A percentile compares a stretch with the other conserved stretches of the same genome.
phyloP scores from a whole-genome alignment of 2,888 invertebrate genomes.

The Melanophora roralis region DNA sequence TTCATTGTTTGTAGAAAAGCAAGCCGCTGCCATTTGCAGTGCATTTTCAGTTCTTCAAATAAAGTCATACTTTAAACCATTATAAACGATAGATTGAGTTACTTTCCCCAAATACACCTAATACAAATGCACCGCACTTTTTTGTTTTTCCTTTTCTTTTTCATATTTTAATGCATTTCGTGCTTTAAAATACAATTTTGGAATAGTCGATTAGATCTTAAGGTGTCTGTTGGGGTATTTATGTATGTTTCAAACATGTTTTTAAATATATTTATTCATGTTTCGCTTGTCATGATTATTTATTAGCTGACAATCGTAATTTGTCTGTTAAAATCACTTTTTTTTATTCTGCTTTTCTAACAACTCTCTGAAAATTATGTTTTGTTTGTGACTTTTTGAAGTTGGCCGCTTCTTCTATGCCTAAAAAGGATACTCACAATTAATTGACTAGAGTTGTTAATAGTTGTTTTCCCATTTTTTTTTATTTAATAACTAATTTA shows the following conservation, averaged over 20 bases:
- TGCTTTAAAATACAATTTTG: constrained; percentile 29
- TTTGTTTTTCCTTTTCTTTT: not conserved
- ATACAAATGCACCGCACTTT: not conserved
- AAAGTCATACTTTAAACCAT: constrained; percentile 48
- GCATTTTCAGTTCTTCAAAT: constrained; percentile 30
- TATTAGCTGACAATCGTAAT: constrained; percentile 44
- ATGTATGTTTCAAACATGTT: constrained; percentile 16
- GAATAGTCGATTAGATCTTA: not conserved
- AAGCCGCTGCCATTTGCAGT: constrained; percentile 8
- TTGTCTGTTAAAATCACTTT: constrained; percentile 42
- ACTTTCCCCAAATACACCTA: constrained; percentile 35
- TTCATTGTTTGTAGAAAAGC: constrained; percentile 35
- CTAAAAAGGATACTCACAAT: constrained; percentile 19
- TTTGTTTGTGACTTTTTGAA: constrained; percentile 33
- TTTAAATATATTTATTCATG: constrained; percentile 8
- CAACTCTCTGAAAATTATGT: not conserved
- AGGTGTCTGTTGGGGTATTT: not conserved
- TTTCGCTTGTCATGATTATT: constrained; percentile 47
- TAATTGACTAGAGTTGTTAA: constrained; percentile 25
- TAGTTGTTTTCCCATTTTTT: not conserved
- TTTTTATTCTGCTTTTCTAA: constrained; percentile 27
- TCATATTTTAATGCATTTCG: constrained; percentile 1
- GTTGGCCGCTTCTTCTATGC: constrained; percentile 32
- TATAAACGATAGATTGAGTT: constrained; percentile 20
- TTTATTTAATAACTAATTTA: constrained; percentile 2